phyloP scores from a whole-genome alignment of 2,888 invertebrate genomes.

The Meliscaeva auricollis region DNA sequence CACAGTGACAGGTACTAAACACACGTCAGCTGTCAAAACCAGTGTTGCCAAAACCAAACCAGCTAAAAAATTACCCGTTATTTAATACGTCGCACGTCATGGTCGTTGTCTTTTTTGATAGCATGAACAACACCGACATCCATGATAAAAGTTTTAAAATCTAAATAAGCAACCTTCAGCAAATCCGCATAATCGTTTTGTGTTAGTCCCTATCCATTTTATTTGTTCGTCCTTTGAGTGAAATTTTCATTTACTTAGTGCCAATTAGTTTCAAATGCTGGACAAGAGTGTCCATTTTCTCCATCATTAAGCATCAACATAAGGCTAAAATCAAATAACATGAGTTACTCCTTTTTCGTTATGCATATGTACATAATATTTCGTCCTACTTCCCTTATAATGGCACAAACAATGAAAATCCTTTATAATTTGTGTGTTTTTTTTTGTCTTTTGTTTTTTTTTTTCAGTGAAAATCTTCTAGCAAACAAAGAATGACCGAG shows the following conservation, averaged over 20 bases:
- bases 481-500: slow-evolving; percentile 71
- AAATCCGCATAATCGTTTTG: too few species aligned
- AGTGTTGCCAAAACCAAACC: too few species aligned
- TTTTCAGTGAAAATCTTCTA: not conserved
- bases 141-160: too few species aligned
- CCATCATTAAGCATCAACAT: slow-evolving; percentile 57
- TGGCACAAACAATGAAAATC: slow-evolving; percentile 43
- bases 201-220: too few species aligned
- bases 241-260: slow-evolving; percentile 46
- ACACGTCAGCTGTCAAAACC: too few species aligned
- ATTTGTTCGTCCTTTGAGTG: slow-evolving; percentile 7
- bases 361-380: not conserved
- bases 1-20: too few species aligned
- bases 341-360: slow-evolving; percentile 36
- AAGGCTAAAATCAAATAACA: slow-evolving; percentile 48
- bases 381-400: slow-evolving; percentile 45
- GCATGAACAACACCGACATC: too few species aligned
- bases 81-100: too few species aligned
- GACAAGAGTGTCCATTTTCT: slow-evolving; percentile 41
- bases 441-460: not conserved
- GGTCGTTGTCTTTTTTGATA: too few species aligned
- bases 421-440: slow-evolving; percentile 23
- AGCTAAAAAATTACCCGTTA: too few species aligned
- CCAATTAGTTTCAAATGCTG: slow-evolving; percentile 63
- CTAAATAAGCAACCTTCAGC: too few species aligned